Base-by-base conservation (phyloP, 2,888 invertebrate genomes). In the Netelia inedita region DNA sequence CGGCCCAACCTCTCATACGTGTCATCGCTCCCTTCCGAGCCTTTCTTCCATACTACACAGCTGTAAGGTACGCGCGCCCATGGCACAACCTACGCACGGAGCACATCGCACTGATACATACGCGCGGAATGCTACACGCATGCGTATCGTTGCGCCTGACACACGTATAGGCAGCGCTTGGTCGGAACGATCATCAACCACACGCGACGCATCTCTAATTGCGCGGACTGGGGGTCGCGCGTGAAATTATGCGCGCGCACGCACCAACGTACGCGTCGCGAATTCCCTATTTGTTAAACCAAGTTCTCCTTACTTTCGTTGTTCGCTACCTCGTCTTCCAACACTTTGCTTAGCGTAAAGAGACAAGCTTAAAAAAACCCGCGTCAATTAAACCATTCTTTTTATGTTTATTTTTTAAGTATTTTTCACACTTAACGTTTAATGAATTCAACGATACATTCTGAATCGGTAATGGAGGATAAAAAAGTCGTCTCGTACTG, bases 131-230 rank as follows among this genome's bases (percentile, higher is more conserved):
- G 16, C 55, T 21, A 55, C 66, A 66, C 41, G 43, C 2, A 63
- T 28, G 35, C 14, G 35, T 61, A 61, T 28, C 55, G 55, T 5
- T 10, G n/a, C n/a, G 53, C 23, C 46, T 23, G n/a, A 61, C 57
- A 63, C 10, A 73, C 50, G 1, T 19, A 6, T 41, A 61, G 23
- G 21, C n/a, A 28, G 41, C 53, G 53, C 16, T 50, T 28, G 19
- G 35, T 28, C 19, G 14, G 75, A 57, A 28, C 16, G 78, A 81
- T 84, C 81, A 61, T 72, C 79, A 87, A 81, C 83, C 86, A 87
- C 87, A 86, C 89, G 88, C 87, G 86, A 87, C 84, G 89, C 90
- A 89, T 89, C 8, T 88, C 87, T 89, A 90, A 91, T 89, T 85
- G 85, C 86, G 76, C 80, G 72, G 86, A 86, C 85, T 89, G 84